Base-by-base conservation (phyloP, 2,888 invertebrate genomes). In the Mactromeris polynyma region DNA sequence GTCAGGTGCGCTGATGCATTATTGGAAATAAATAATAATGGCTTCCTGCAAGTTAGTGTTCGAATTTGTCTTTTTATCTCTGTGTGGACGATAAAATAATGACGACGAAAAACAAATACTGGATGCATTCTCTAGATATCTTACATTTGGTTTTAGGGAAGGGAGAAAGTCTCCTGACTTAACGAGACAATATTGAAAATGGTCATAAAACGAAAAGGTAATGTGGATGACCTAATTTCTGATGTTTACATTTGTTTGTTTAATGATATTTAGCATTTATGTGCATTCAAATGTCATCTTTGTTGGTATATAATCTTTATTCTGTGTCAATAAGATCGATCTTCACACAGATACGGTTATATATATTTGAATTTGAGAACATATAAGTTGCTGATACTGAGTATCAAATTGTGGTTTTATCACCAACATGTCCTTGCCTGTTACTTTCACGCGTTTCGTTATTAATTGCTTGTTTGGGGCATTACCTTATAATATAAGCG, bases 201-300 rank as follows among this genome's bases (percentile, higher is more conserved):
- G 95, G 94, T 93, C 77, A 94, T 95, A 40, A 95, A 95, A 92
- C 91, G 95, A 54, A 94, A 94, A 94, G 95, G 95, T 95, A 92
- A 90, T 46, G 85, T 58, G 46, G 19, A 9, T 88, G 90, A 86
- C 88, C 90, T 83, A 86, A 6, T 90, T 88, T 58, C 36, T 26
- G 31, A 69, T 84, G 73, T 85, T 88, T 85, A 85, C 85, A 85
- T 85, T 80, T 85, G 80, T 83, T 26, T 73, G 26, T n/a, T 73
- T 73, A 73, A 73, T 36, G 36, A 36, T 11, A 17, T 42, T 73
- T 42, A 11, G 17, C 19, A 42, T 69, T 26, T 69, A 2, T 0
- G n/a, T 31, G 21, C 58, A 7, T 26, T 26, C 26, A n/a, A 26
- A 2, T 33, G 6, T 73, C 36, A 19, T 2, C 36, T 73, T 19